Percentiles rank a stretch among this genome's conserved stretches.
Conservation (phyloP, 1,140 invertebrate species). For the Latrodectus geometricus region DNA sequence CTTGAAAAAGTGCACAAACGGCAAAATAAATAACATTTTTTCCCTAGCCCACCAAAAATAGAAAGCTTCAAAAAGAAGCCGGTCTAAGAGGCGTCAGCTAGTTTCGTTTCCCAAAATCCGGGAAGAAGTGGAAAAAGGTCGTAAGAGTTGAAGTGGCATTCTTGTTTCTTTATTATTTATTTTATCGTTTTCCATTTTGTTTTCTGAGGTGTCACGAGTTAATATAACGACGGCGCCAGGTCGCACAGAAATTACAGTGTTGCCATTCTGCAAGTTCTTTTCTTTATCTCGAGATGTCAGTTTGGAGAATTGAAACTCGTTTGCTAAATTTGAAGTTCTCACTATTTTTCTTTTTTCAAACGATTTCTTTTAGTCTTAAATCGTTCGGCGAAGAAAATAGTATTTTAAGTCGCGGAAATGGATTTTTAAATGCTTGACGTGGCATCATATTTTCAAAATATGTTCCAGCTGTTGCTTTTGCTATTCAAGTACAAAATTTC, state of each 20-base stretch:
- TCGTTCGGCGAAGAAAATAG: neutral
- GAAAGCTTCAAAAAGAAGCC: neutral
- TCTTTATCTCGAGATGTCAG: neutral
- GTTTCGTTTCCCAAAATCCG: conserved; percentile 9
- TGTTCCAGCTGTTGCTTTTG: too few species aligned
- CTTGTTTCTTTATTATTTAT: neutral
- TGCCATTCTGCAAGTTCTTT: neutral
- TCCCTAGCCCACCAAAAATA: neutral
- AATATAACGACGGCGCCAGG: neutral
- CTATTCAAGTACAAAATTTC: too few species aligned
- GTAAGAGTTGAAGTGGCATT: neutral
- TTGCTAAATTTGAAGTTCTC: conserved; percentile 11
- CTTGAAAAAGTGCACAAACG: neutral
- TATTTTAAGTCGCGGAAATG: neutral
- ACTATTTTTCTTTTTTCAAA: neutral
- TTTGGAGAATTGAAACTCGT: conserved; percentile 1
- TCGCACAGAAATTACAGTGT: conserved; percentile 7
- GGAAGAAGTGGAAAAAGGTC: neutral
- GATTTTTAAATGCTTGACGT: neutral
- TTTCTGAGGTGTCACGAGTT: neutral
- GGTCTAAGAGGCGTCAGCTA: neutral
- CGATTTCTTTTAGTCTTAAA: neutral
- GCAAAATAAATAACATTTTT: neutral
- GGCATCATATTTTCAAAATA: too few species aligned
- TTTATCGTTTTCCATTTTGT: neutral